Evolutionary conservation across 2,888 invertebrate species (phyloP), one percentile per base, ranked within the genome.

Genomic region (Limenitis camilla): DNA sequence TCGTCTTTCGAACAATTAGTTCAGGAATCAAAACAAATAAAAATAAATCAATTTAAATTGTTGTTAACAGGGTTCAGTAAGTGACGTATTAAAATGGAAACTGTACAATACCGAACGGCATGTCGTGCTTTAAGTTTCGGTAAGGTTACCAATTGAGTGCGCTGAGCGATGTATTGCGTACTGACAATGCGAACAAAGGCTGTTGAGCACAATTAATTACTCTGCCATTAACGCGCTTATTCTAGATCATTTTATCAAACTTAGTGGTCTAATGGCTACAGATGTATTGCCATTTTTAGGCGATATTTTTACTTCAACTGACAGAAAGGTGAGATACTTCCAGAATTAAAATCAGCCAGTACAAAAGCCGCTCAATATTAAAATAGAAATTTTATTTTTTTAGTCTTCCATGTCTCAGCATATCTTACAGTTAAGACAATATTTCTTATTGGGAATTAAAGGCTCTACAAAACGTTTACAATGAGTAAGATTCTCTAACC

Each of bases 61-160:
- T n/a, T 10, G 35, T n/a, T 10, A 35, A 10, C 6, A 9, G 10
- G 10, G 5, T n/a, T n/a, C n/a, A 35, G 35, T 5, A n/a, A 27
- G 9, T 10, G 11, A 30, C 55, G 55, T 46, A 57, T 55, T 49
- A 9, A 45, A 64, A 64, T 69, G 68, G 65, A 71, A 55, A 72
- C 68, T 52, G 49, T 32, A 32, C 11, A 41, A 49, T 48, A 52
- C 65, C 56, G 55, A 52, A 59, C 53, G 60, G 63, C 63, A 64
- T 69, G 69, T 76, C 76, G 75, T 78, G 77, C 63, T 71, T 68
- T 67, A 70, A 73, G 73, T 74, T 76, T 73, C 56, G 65, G 66
- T 78, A 77, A 80, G 77, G 76, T 76, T 74, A 71, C 64, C 61
- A 57, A 62, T 63, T 73, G 68, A 72, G 68, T 69, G 62, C 63